phyloP scores from a whole-genome alignment of 2,113 vertebrate genomes.

The Irena cyanogastra region DNA sequence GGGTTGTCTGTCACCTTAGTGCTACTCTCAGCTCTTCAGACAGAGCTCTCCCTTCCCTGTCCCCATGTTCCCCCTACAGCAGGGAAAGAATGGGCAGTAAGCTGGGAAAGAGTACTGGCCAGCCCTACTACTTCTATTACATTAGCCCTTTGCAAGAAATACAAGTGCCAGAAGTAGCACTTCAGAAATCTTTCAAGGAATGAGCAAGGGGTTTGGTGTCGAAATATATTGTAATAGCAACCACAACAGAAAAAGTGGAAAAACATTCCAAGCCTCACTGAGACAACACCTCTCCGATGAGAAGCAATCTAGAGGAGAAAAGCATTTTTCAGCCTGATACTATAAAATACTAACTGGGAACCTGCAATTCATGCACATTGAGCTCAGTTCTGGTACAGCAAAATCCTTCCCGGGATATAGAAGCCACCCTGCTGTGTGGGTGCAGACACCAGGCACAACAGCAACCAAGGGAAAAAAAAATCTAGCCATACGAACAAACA shows the following conservation, averaged over 20 bases:
- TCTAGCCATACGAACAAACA: background rate
- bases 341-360: background rate
- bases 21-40: background rate
- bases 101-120: background rate
- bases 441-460: background rate
- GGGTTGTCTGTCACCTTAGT: background rate
- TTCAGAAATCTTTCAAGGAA: background rate
- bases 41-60: background rate
- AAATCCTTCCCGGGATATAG: background rate
- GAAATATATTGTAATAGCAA: background rate
- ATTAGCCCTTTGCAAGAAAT: background rate
- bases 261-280: background rate
- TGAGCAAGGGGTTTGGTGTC: background rate
- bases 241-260: background rate
- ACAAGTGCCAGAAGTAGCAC: background rate
- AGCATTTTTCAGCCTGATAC: background rate
- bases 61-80: rapidly evolving
- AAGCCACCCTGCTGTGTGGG: background rate
- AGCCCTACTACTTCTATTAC: background rate
- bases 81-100: background rate
- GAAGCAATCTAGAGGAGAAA: background rate
- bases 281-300: background rate
- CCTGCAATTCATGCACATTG: background rate
- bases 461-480: background rate
- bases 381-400: background rate